Percentiles rank a stretch among this genome's conserved stretches.
Evolutionary conservation across 2,888 invertebrate genomes (phyloP).

Genomic region (Leptopilina drosophilae): DNA sequence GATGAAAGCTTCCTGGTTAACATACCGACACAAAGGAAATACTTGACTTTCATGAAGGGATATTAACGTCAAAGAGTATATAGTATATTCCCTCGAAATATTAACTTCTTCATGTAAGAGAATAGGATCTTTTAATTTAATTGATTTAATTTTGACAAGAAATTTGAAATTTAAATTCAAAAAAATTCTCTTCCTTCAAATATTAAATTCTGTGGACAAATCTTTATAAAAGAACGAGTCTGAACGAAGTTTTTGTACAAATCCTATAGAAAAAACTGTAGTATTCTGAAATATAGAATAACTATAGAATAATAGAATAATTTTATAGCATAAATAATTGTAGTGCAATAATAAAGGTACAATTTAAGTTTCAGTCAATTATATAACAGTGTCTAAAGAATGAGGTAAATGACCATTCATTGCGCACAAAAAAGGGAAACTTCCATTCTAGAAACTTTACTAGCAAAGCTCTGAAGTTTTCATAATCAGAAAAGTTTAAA

Average conservation of each 20-base stretch:
- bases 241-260: no score
- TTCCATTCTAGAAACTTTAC: background rate
- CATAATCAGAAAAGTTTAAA: conserved; percentile 21
- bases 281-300: no score
- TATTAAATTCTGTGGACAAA: no score
- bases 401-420: background rate
- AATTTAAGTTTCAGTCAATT: background rate
- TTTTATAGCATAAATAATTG: background rate
- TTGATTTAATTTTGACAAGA: background rate
- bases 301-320: no score
- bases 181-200: no score
- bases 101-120: conserved; percentile 2
- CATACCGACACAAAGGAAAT: conserved; percentile 47
- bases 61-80: conserved; percentile 54
- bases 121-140: conserved; percentile 4
- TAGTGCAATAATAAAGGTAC: background rate
- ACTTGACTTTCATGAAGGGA: conserved; percentile 44
- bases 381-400: background rate
- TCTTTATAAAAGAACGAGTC: no score
- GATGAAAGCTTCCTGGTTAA: conserved; percentile 40
- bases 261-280: no score
- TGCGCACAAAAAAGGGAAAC: background rate
- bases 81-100: conserved; percentile 6
- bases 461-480: background rate
- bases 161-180: background rate